Evolutionary conservation across 2,113 vertebrate genomes (phyloP).

Genomic region (Lepisosteus oculatus): DNA sequence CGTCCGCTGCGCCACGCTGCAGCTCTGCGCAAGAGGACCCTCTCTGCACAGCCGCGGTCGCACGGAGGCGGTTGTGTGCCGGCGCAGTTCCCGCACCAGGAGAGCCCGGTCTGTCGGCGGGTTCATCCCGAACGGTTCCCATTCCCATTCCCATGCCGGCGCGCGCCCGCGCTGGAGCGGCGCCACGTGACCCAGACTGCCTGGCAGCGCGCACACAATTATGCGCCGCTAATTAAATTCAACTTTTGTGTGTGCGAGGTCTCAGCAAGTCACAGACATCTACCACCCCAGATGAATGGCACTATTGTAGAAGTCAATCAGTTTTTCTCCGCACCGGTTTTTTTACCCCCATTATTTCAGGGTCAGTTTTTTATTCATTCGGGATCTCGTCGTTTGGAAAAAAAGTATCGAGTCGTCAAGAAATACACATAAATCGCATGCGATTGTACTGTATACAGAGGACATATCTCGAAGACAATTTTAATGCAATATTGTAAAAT

Average conservation of each 20-base stretch:
- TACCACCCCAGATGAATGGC: background rate
- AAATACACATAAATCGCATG: no score
- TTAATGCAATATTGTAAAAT: no score
- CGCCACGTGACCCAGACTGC: slow-evolving; percentile 58
- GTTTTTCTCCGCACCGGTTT: background rate
- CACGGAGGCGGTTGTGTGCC: no score
- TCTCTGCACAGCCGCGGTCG: no score
- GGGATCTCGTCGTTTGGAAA: no score
- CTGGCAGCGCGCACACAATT: slow-evolving; percentile 38
- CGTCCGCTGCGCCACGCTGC: no score
- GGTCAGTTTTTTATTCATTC: no score
- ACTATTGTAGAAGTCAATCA: slow-evolving; percentile 5
- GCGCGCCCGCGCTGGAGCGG: slow-evolving; percentile 49
- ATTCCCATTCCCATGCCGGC: slow-evolving; percentile 25
- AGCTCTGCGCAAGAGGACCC: no score
- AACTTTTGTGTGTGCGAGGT: slow-evolving; percentile 10
- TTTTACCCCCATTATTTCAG: background rate
- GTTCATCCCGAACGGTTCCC: slow-evolving; percentile 29
- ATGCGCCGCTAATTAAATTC: background rate
- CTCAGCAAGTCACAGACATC: background rate
- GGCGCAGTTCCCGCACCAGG: no score
- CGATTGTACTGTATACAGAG: no score
- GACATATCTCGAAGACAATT: no score
- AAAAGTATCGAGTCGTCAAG: no score
- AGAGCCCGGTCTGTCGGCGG: background rate